Conservation (phyloP, 2,113 vertebrate species). For the Mormoops blainvillei region DNA sequence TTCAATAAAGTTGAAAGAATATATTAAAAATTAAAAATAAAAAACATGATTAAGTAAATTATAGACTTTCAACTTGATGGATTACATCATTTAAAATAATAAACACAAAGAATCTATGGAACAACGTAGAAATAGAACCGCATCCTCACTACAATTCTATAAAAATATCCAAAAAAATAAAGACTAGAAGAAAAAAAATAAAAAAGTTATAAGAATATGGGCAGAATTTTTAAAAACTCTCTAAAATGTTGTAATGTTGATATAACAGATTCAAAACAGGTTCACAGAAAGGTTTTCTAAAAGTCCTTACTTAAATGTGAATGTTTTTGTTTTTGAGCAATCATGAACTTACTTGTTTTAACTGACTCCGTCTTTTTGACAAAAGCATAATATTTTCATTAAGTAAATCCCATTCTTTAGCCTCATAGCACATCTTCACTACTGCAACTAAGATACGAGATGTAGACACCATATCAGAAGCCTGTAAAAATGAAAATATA, state of each 20-base stretch:
- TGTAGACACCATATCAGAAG: conserved; percentile 98
- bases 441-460: conserved; percentile 96
- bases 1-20: conserved; percentile 51
- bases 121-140: not conserved
- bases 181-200: not conserved
- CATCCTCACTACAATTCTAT: not conserved
- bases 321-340: conserved; percentile 11
- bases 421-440: conserved; percentile 97
- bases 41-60: not conserved
- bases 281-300: not conserved
- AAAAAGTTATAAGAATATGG: not conserved
- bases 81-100: not conserved
- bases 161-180: not conserved
- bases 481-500: conserved; percentile 78
- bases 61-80: not conserved
- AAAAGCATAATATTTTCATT: conserved; percentile 99
- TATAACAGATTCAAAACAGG: not conserved
- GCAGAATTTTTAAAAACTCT: not conserved
- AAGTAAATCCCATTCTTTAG: conserved; percentile 96
- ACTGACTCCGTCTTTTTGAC: conserved; percentile 96
- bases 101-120: not conserved
- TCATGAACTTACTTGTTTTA: conserved; percentile 90
- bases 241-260: not conserved
- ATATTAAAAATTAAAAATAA: not conserved
- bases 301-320: not conserved